A percentile compares a stretch with the other conserved stretches of the same genome.
phyloP scores from a whole-genome alignment of 2,113 vertebrate genomes.

The Machaerirhynchus nigripectus region DNA sequence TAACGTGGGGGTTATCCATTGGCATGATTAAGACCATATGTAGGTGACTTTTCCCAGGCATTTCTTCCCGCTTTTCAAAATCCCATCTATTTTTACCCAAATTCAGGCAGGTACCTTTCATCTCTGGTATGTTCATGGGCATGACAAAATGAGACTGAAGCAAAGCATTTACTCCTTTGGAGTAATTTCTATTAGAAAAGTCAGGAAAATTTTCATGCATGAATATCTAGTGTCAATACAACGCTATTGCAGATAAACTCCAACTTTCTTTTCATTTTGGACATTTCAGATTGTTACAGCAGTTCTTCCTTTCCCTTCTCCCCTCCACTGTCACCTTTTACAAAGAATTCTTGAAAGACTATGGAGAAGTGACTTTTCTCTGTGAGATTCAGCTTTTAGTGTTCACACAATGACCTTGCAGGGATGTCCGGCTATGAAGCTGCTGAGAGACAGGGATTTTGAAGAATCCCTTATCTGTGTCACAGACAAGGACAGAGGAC shows the following conservation, averaged over 20 bases:
- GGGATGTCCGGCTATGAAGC: background rate
- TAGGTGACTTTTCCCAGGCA: slow-evolving; percentile 65
- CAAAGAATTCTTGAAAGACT: background rate
- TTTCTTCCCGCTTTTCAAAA: slow-evolving; percentile 42
- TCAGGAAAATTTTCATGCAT: background rate
- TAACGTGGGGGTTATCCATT: slow-evolving; percentile 77
- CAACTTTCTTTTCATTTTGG: background rate
- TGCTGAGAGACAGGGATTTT: background rate
- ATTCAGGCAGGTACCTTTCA: slow-evolving; percentile 16
- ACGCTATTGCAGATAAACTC: background rate
- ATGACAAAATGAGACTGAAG: background rate
- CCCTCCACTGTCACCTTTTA: background rate
- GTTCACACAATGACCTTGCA: background rate
- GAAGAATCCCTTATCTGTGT: background rate
- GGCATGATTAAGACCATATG: slow-evolving; percentile 79
- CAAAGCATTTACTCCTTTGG: background rate
- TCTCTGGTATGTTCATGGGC: slow-evolving; percentile 1
- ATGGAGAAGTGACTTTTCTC: background rate
- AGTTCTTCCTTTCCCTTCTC: background rate
- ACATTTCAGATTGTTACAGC: background rate
- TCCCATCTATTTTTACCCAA: slow-evolving; percentile 29
- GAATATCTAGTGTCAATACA: background rate
- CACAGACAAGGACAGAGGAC: background rate
- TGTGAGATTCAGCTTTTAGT: background rate
- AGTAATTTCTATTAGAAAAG: background rate